These are phyloP conservation scores for Naja naja DNA, from an alignment of 2,113 vertebrate species.

Conservation along the genomic window DNA sequence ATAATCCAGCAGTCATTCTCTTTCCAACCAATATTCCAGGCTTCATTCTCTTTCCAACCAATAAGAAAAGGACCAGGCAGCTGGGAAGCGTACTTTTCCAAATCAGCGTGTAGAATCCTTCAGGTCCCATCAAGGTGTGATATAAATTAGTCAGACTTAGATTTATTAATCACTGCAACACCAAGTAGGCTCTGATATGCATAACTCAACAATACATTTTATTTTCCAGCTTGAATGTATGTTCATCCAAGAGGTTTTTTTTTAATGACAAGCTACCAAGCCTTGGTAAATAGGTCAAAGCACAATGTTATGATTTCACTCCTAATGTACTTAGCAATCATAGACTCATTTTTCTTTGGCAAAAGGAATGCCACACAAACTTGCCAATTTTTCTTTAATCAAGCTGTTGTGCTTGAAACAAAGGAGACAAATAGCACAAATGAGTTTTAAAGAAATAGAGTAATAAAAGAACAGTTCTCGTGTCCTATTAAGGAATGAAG, in stretches of 20 bases:
- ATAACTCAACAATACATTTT: constrained; percentile 30
- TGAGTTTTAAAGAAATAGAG: constrained; percentile 34
- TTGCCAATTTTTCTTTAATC: constrained; percentile 40
- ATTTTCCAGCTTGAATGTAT: background rate
- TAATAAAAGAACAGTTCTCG: constrained; percentile 24
- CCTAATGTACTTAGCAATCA: constrained; percentile 50
- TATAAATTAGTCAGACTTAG: background rate
- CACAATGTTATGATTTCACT: constrained; percentile 36
- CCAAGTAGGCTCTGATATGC: background rate
- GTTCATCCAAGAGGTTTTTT: constrained; percentile 23
- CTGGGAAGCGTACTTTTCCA: background rate
- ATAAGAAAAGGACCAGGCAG: background rate
- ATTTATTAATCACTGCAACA: constrained; percentile 19
- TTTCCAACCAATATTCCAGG: background rate
- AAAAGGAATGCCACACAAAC: constrained; percentile 42
- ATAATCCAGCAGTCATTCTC: background rate
- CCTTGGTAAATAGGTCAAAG: constrained; percentile 47
- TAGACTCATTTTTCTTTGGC: constrained; percentile 50
- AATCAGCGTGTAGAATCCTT: background rate
- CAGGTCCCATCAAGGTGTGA: background rate
- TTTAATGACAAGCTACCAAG: constrained; percentile 45
- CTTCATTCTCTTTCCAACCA: background rate
- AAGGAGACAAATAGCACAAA: constrained; percentile 18
- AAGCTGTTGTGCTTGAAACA: constrained; percentile 36
- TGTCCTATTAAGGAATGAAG: constrained; percentile 38